These are phyloP conservation scores for Erethizon dorsatum DNA, from an alignment of 2,797 vertebrate genomes.

Conservation along the genomic window DNA sequence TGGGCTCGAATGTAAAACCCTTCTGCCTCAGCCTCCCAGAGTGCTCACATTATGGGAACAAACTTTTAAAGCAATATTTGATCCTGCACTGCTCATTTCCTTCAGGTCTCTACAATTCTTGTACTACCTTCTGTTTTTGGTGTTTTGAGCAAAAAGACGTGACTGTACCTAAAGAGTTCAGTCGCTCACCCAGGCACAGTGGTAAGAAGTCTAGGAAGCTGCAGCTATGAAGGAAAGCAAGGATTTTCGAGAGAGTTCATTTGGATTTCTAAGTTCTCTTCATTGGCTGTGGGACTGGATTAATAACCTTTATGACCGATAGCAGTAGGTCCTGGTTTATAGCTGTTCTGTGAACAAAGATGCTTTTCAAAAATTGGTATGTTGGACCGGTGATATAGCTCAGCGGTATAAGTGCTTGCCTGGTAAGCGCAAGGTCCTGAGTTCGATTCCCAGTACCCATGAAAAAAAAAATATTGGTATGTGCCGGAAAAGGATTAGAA, in stretches of 20 bases:
- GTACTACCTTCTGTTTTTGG: neutral
- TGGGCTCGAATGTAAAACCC: neutral
- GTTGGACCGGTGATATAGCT: neutral
- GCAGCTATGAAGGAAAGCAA: neutral
- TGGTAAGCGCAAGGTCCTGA: too few relatives aligned
- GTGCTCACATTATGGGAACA: neutral
- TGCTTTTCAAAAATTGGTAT: constrained; percentile 18
- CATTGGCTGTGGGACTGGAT: neutral
- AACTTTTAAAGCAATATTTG: neutral
- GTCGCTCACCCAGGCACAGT: neutral
- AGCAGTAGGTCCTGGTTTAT: neutral
- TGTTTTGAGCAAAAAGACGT: neutral
- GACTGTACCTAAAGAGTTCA: neutral
- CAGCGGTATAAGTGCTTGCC: too few relatives aligned
- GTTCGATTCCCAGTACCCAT: too few relatives aligned
- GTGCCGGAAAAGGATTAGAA: neutral
- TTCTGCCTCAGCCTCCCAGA: neutral
- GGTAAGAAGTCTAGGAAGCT: neutral
- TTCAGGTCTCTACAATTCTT: neutral
- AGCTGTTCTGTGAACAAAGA: neutral
- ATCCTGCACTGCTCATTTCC: neutral
- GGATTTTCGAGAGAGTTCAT: neutral
- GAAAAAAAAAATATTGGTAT: neutral
- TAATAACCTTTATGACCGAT: neutral
- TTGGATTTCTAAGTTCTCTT: constrained; percentile 24